Evolutionary conservation across 2,888 invertebrate genomes (phyloP).

Genomic region (Eupithecia inturbata): DNA sequence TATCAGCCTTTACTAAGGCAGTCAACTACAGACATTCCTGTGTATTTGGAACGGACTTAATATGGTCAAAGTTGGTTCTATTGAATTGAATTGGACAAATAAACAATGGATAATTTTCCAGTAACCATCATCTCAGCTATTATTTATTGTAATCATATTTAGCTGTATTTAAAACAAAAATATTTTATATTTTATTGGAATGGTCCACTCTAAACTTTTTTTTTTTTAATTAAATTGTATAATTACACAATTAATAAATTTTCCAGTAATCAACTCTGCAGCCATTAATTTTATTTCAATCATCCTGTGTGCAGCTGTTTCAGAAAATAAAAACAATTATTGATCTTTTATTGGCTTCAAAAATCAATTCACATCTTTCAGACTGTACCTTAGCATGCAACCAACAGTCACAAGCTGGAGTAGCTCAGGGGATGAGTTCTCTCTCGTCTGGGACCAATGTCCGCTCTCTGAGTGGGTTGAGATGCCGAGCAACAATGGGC

Average conservation of each 20-base stretch:
- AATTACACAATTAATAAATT: no score
- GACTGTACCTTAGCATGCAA: conserved; percentile 95
- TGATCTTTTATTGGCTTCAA: not conserved
- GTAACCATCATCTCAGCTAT: no score
- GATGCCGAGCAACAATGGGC: conserved; percentile 91
- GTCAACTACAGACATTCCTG: not conserved
- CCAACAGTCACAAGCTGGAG: conserved; percentile 98
- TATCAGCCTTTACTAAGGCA: not conserved
- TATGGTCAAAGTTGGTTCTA: not conserved
- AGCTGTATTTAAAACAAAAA: no score
- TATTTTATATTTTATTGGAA: no score
- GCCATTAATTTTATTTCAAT: not conserved
- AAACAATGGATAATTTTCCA: not conserved
- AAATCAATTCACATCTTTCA: conserved; percentile 47
- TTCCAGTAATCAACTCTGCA: no score
- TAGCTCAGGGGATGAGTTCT: conserved; percentile 97
- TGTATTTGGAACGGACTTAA: no score
- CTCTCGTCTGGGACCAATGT: conserved; percentile 96
- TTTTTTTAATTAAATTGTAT: no score
- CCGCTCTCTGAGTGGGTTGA: conserved; percentile 99
- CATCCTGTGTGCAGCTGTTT: not conserved
- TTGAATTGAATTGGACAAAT: no score
- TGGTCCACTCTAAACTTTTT: no score
- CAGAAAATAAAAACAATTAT: no score
- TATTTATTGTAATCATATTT: no score